Conservation (phyloP, 53 echinoderm and acorn worm species). For the Patiria pectinifera region DNA sequence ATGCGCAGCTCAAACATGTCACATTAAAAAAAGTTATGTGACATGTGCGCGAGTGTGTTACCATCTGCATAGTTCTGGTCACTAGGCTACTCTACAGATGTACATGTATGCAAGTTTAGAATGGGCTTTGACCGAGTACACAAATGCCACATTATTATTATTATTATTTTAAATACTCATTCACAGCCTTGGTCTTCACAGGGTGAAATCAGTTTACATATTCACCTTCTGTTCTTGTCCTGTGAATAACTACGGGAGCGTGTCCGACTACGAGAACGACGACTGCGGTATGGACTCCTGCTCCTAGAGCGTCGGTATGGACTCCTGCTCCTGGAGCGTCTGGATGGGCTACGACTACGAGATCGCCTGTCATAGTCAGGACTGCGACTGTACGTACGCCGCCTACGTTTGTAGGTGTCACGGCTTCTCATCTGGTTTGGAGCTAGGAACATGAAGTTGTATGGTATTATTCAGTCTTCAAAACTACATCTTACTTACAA, state of each 20-base stretch:
- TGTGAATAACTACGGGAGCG: constrained; percentile 23
- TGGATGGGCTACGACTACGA: constrained; percentile 75
- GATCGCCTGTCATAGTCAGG: constrained; percentile 66
- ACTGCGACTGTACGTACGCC: constrained; percentile 38
- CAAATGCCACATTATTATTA: too few relatives aligned
- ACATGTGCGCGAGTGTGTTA: too few relatives aligned
- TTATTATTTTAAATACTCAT: too few relatives aligned
- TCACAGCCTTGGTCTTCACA: neutral
- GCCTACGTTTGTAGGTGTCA: constrained; percentile 62
- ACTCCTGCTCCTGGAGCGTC: constrained; percentile 67
- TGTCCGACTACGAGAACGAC: constrained; percentile 20
- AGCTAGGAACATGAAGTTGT: constrained; percentile 49
- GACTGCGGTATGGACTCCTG: constrained; percentile 35
- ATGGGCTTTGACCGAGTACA: too few relatives aligned
- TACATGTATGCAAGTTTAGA: too few relatives aligned
- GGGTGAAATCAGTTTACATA: neutral
- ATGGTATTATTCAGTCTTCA: neutral
- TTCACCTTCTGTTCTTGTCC: neutral
- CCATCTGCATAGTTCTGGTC: too few relatives aligned
- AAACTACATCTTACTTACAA: too few relatives aligned
- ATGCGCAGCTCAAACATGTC: too few relatives aligned
- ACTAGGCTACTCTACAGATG: too few relatives aligned
- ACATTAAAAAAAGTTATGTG: too few relatives aligned
- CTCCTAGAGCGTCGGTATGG: constrained; percentile 29
- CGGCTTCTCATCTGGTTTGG: constrained; percentile 89